Evolutionary conservation across 2,888 invertebrate genomes (phyloP).

Genomic region (Eupithecia inturbata): DNA sequence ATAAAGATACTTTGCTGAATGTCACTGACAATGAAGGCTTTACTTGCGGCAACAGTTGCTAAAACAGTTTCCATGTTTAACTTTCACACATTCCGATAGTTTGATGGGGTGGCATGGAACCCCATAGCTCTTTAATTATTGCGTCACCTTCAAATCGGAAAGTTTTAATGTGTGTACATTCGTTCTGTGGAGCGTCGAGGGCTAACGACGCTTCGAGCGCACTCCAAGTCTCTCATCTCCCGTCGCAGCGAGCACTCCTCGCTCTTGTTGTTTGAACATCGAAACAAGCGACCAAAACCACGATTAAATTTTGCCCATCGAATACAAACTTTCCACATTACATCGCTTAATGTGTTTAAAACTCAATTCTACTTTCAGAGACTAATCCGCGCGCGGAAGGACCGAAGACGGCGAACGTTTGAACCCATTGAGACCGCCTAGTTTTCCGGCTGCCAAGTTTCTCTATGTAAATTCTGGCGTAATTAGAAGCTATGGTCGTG

Average conservation of each 20-base stretch:
- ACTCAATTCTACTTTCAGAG: conserved; percentile 38
- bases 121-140: conserved; percentile 68
- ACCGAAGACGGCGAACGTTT: conserved; percentile 52
- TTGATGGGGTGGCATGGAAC: conserved; percentile 50
- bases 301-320: conserved; percentile 64
- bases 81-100: conserved; percentile 49
- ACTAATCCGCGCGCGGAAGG: conserved; percentile 32
- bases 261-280: conserved; percentile 75
- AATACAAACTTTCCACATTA: conserved; percentile 46
- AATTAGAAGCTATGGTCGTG: conserved; percentile 70
- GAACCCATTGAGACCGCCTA: conserved; percentile 57
- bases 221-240: conserved; percentile 67
- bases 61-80: conserved; percentile 44
- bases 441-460: conserved; percentile 70
- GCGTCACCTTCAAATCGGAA: conserved; percentile 73
- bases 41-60: conserved; percentile 7
- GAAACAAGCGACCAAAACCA: conserved; percentile 69
- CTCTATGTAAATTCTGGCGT: conserved; percentile 68
- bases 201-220: conserved; percentile 71
- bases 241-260: conserved; percentile 66
- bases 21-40: conserved; percentile 18
- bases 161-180: conserved; percentile 81
- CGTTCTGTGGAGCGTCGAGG: conserved; percentile 65
- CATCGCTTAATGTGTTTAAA: conserved; percentile 40
- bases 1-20: conserved; percentile 6